Conservation (phyloP, 2,113 vertebrate species). For the Mirza zaza region DNA sequence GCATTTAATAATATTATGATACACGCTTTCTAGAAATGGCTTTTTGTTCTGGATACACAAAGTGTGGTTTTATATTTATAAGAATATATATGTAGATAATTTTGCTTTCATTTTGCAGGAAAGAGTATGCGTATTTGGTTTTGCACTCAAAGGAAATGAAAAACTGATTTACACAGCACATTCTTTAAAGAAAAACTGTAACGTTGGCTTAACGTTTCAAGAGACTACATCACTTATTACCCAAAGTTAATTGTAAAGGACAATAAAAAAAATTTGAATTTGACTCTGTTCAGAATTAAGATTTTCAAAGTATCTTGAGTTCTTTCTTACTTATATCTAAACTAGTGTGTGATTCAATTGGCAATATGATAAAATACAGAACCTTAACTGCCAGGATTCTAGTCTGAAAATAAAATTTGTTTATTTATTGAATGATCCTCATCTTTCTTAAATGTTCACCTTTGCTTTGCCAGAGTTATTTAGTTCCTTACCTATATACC, state of each 20-base stretch:
- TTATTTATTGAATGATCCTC: background rate
- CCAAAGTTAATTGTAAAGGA: background rate
- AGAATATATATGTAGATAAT: background rate
- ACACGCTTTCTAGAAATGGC: background rate
- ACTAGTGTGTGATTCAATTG: background rate
- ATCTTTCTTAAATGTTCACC: background rate
- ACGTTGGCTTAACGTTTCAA: conserved; percentile 43
- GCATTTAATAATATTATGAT: background rate
- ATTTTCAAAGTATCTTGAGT: background rate
- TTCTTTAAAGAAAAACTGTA: conserved; percentile 6
- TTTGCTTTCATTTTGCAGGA: conserved; percentile 14
- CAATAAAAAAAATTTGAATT: background rate
- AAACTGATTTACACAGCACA: background rate
- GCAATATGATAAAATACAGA: background rate
- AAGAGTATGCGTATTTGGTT: background rate
- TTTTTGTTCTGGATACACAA: background rate
- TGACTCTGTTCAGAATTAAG: background rate
- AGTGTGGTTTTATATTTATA: background rate
- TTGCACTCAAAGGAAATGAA: background rate
- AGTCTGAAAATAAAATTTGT: background rate
- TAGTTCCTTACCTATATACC: background rate
- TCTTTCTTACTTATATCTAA: background rate
- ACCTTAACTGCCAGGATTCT: background rate
- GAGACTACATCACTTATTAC: conserved; percentile 25
- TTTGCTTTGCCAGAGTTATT: background rate